Conservation (phyloP, 2,888 invertebrate genomes). For the Synanthedon myopaeformis region DNA sequence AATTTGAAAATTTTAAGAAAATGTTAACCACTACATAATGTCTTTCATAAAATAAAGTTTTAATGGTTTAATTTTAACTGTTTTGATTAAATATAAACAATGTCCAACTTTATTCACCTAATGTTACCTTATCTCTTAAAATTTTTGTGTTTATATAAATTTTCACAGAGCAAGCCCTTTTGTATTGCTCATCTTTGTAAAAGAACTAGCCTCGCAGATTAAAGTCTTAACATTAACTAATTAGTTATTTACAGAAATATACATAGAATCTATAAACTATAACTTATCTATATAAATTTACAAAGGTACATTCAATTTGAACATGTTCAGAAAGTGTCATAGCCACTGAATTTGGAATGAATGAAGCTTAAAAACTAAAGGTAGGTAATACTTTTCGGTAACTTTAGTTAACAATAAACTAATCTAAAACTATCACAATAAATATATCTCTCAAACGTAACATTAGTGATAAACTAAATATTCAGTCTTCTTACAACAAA, state of each 20-base stretch:
- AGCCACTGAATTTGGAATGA: constrained; percentile 50
- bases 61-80: too few relatives aligned
- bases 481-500: constrained; percentile 43
- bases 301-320: constrained; percentile 19
- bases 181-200: too few relatives aligned
- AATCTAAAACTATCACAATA: constrained; percentile 53
- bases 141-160: too few relatives aligned
- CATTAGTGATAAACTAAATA: constrained; percentile 40
- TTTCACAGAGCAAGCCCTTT: too few relatives aligned
- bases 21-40: too few relatives aligned
- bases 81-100: too few relatives aligned
- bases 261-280: constrained; percentile 14
- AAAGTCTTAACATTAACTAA: too few relatives aligned
- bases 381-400: constrained; percentile 69
- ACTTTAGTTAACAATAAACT: constrained; percentile 55
- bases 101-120: too few relatives aligned
- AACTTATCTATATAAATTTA: constrained; percentile 4
- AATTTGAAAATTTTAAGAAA: too few relatives aligned
- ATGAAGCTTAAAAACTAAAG: constrained; percentile 37
- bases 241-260: constrained; percentile 39
- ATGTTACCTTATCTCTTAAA: too few relatives aligned
- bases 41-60: too few relatives aligned
- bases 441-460: constrained; percentile 64
- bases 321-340: constrained; percentile 36
- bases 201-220: too few relatives aligned